Percentiles rank a stretch among this genome's conserved stretches.
Conservation (phyloP, 2,888 invertebrate genomes). For the Cyaniris semiargus region DNA sequence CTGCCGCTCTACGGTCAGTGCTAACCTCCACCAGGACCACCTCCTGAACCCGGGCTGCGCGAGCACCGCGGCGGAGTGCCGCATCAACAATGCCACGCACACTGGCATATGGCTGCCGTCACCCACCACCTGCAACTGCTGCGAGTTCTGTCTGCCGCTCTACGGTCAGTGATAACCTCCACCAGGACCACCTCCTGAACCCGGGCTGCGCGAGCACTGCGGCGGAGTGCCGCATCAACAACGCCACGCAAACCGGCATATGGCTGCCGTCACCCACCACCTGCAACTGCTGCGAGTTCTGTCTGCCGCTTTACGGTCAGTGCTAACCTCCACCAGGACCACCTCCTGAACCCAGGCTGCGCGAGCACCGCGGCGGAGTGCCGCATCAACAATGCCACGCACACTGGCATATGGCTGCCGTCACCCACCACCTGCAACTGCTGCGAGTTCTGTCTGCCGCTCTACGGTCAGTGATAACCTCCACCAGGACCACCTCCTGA, state of each 20-base stretch:
- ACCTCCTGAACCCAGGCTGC: constrained; percentile 56
- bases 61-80: constrained; percentile 64
- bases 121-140: constrained; percentile 83
- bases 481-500: constrained; percentile 32
- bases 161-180: constrained; percentile 56
- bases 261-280: constrained; percentile 77
- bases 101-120: constrained; percentile 77
- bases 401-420: constrained; percentile 75
- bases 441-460: constrained; percentile 81
- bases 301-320: constrained; percentile 79
- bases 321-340: constrained; percentile 46
- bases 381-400: constrained; percentile 77
- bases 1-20: constrained; percentile 76
- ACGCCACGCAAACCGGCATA: constrained; percentile 78
- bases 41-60: constrained; percentile 57
- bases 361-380: constrained; percentile 64
- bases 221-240: constrained; percentile 74
- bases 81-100: constrained; percentile 78
- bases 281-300: constrained; percentile 84
- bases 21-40: constrained; percentile 46
- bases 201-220: constrained; percentile 62
- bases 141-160: constrained; percentile 80
- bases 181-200: constrained; percentile 39
- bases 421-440: constrained; percentile 83
- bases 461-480: constrained; percentile 63